Evolutionary conservation across 1,140 invertebrate genomes (phyloP).

Genomic region (Eulimnadia texana): DNA sequence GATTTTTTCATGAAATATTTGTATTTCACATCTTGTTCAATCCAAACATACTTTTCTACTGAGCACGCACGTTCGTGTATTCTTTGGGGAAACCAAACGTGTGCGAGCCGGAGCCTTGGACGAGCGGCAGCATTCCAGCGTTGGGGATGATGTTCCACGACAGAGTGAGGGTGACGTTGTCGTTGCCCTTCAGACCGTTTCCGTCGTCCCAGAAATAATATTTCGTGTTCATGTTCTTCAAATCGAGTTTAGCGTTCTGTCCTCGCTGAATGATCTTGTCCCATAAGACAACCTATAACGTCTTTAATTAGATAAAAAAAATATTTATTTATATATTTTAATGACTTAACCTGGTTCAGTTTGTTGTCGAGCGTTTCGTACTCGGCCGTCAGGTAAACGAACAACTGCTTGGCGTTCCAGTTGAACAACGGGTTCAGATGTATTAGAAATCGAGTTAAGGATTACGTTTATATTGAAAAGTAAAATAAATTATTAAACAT

Average conservation of each 20-base stretch:
- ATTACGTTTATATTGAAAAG: slow-evolving; percentile 24
- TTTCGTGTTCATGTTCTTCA: slow-evolving; percentile 90
- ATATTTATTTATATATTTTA: background rate
- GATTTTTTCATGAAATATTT: background rate
- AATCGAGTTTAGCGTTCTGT: slow-evolving; percentile 78
- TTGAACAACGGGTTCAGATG: slow-evolving; percentile 84
- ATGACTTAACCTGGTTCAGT: slow-evolving; percentile 51
- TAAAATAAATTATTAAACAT: slow-evolving; percentile 5
- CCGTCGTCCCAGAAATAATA: slow-evolving; percentile 99
- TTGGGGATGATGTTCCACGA: slow-evolving; percentile 99
- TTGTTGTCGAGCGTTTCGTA: slow-evolving; percentile 81
- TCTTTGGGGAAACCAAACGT: slow-evolving; percentile 77
- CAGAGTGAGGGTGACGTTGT: slow-evolving; percentile 82
- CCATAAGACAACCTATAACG: slow-evolving; percentile 82
- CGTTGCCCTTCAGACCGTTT: slow-evolving; percentile 80
- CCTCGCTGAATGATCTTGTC: slow-evolving; percentile 94
- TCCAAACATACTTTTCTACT: slow-evolving; percentile 13
- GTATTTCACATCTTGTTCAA: too few relatives aligned
- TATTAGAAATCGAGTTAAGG: too few relatives aligned
- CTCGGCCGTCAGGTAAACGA: slow-evolving; percentile 91
- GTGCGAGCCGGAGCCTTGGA: slow-evolving; percentile 65
- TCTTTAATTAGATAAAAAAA: slow-evolving; percentile 17
- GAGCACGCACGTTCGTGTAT: slow-evolving; percentile 56
- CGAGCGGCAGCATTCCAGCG: slow-evolving; percentile 79
- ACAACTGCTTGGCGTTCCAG: slow-evolving; percentile 99